phyloP scores from a whole-genome alignment of 2,888 invertebrate genomes.

The Liodrosophila aerea region DNA sequence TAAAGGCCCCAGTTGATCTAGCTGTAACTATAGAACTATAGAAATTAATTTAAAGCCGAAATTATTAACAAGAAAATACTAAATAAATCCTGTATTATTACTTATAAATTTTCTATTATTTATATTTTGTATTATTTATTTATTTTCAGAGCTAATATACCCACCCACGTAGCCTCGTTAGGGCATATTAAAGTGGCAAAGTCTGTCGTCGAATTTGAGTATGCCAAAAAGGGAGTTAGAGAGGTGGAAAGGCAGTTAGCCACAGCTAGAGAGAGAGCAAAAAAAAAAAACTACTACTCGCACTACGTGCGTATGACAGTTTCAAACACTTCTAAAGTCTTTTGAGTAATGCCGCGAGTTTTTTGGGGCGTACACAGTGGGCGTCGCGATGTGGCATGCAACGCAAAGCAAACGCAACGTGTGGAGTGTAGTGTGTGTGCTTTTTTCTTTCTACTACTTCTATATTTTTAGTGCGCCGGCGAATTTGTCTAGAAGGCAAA shows the following conservation, averaged over 20 bases:
- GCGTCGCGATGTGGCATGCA: slow-evolving; percentile 41
- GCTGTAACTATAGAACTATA: no score
- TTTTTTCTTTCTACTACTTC: neutral
- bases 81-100: no score
- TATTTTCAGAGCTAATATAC: slow-evolving; percentile 1
- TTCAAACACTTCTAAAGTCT: slow-evolving; percentile 65
- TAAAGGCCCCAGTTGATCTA: no score
- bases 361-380: slow-evolving; percentile 8
- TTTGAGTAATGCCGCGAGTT: slow-evolving; percentile 54
- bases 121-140: no score
- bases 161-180: neutral
- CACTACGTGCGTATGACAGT: slow-evolving; percentile 72
- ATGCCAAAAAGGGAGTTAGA: slow-evolving; percentile 1
- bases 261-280: slow-evolving; percentile 6
- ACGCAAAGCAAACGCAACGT: slow-evolving; percentile 17
- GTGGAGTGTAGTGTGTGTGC: neutral
- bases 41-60: no score
- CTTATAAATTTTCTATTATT: no score
- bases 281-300: slow-evolving; percentile 26
- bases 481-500: slow-evolving; percentile 33
- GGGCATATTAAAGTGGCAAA: slow-evolving; percentile 50
- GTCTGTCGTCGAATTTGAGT: slow-evolving; percentile 30
- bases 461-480: slow-evolving; percentile 2
- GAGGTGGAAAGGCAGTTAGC: slow-evolving; percentile 8
- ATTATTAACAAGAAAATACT: no score